Base-by-base conservation (phyloP, 1,140 invertebrate genomes). In the Rhyacophila brunnea region DNA sequence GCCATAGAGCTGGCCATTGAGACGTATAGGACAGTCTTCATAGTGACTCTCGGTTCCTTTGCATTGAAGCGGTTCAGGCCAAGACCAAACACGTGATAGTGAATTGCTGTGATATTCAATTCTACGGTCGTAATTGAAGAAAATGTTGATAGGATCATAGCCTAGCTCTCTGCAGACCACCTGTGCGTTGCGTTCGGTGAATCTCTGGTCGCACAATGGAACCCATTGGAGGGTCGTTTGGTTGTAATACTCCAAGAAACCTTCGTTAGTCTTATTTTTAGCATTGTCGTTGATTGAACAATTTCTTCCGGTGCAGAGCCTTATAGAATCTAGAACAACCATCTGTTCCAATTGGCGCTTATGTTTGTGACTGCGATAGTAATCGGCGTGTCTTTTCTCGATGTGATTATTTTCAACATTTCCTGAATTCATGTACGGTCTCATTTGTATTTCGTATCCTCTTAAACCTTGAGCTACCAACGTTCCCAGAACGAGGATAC, bases 241-340 rank as follows among this genome's bases (percentile, higher is more conserved):
- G 73, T 99, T 99, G 71, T 92, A 99, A 66, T 96, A 89, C 77
- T 99, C 93, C 28, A 99, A 74, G 69, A 98, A 99, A 34, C 89
- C 90, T 81, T 89, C 86, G 18, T 84, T 84, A 1, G 74, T 78
- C 38, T 74, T 66, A 13, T 75, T 75, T 7, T 69, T 66, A n/a
- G 77, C 67, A 52, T 81, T 77, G 50, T 80, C 74, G 67, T 69
- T 74, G 6, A 74, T 74, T 0, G 80, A 78, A 62, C 90, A 93
- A 65, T 89, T 87, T 59, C 83, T 81, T 42, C 85, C 84, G 40
- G 89, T 89, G 64, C 90, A 93, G 6, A 92, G 69, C 52, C 89
- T 77, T 45, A 91, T 86, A 34, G 83, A 83, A 58, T 89, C 79
- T 62, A 74, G 78, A 0, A 77, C 72, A 0, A 74, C 65, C 9